A percentile compares a stretch with the other conserved stretches of the same genome.
Conservation (phyloP, 2,888 invertebrate genomes). For the Eupeodes luniger region DNA sequence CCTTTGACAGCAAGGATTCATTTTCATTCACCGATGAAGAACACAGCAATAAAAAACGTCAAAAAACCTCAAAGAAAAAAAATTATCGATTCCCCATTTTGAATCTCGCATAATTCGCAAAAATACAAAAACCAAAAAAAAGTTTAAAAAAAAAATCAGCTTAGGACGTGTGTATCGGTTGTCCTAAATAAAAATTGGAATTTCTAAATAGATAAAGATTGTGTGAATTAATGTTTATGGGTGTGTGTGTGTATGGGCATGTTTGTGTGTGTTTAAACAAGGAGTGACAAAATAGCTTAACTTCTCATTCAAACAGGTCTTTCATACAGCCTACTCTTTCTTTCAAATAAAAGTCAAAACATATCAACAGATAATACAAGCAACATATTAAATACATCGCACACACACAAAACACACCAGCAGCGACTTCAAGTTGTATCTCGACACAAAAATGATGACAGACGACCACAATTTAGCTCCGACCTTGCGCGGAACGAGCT, state of each 20-base stretch:
- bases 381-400: background rate
- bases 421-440: constrained; percentile 54
- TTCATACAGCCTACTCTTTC: constrained; percentile 31
- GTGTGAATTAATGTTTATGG: background rate
- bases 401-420: constrained; percentile 13
- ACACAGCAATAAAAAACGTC: background rate
- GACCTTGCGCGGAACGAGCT: constrained; percentile 79
- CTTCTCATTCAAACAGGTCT: background rate
- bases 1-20: constrained; percentile 59
- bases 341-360: background rate
- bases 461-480: constrained; percentile 77
- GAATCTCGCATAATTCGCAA: constrained; percentile 61
- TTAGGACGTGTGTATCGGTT: constrained; percentile 70
- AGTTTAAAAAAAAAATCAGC: constrained; percentile 4
- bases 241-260: background rate
- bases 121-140: constrained; percentile 37
- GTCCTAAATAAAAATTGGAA: constrained; percentile 74
- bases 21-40: background rate
- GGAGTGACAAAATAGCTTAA: background rate
- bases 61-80: background rate
- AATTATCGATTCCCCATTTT: constrained; percentile 71
- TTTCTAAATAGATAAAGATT: constrained; percentile 72
- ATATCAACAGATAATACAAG: constrained; percentile 9
- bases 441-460: constrained; percentile 68
- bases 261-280: background rate